phyloP scores from a whole-genome alignment of 2,888 invertebrate species.

The Caradrina kadenii region DNA sequence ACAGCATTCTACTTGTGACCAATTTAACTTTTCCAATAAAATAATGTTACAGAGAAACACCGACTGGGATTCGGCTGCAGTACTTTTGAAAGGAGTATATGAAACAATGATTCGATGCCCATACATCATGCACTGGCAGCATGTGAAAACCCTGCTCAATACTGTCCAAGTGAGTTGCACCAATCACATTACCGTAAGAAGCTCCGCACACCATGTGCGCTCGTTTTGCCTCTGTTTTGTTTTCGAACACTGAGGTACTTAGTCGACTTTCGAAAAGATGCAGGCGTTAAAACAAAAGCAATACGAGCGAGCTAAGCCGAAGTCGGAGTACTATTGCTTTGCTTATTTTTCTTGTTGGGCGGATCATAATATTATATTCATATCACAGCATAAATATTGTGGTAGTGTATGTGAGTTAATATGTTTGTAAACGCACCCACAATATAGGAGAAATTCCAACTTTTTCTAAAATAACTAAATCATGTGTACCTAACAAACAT shows the following conservation, averaged over 20 bases:
- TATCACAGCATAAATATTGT: too few relatives aligned
- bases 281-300: too few relatives aligned
- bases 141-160: slow-evolving; percentile 96
- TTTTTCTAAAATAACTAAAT: too few relatives aligned
- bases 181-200: not conserved
- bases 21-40: not conserved
- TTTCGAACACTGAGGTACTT: not conserved
- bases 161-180: slow-evolving; percentile 94
- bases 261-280: too few relatives aligned
- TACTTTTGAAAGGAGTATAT: slow-evolving; percentile 97
- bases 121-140: slow-evolving; percentile 98
- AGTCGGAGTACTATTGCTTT: too few relatives aligned
- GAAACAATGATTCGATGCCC: slow-evolving; percentile 98
- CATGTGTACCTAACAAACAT: not conserved
- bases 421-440: too few relatives aligned
- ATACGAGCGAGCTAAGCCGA: too few relatives aligned
- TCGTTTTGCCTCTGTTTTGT: not conserved
- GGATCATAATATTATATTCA: too few relatives aligned
- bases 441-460: too few relatives aligned
- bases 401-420: too few relatives aligned
- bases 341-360: too few relatives aligned
- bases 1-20: not conserved
- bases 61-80: slow-evolving; percentile 99
- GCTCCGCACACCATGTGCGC: not conserved
- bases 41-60: slow-evolving; percentile 94